phyloP scores from a whole-genome alignment of 1,140 invertebrate genomes.

The Drosophila paulistorum region DNA sequence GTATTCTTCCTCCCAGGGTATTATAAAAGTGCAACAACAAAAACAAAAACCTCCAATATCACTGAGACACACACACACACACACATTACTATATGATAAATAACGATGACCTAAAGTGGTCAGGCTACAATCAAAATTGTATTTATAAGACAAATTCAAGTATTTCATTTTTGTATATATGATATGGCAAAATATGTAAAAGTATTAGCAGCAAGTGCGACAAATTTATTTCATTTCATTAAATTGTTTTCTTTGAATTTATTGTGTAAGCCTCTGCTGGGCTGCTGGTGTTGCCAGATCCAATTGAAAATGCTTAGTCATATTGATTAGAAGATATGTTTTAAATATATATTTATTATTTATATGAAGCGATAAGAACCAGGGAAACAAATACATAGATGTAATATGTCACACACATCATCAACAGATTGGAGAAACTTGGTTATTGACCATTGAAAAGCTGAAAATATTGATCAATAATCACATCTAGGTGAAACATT shows the following conservation, averaged over 20 bases:
- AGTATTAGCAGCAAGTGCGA: slow-evolving; percentile 35
- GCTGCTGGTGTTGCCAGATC: neutral
- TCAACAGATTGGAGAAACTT: neutral
- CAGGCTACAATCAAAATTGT: slow-evolving; percentile 30
- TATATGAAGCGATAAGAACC: neutral
- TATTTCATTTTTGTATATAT: slow-evolving; percentile 18
- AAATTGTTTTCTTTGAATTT: too few species aligned
- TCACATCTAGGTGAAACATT: neutral
- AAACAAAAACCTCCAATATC: slow-evolving; percentile 60
- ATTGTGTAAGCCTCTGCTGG: too few species aligned
- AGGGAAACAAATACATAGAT: neutral
- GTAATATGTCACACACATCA: slow-evolving; percentile 1
- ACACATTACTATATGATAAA: slow-evolving; percentile 60
- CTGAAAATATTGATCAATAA: neutral
- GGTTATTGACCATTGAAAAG: neutral
- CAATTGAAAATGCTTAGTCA: neutral
- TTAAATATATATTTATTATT: neutral
- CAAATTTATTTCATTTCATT: neutral
- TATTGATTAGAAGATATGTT: neutral
- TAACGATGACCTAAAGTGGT: slow-evolving; percentile 61
- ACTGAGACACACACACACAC: slow-evolving; percentile 28
- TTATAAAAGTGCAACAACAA: slow-evolving; percentile 76
- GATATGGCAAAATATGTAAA: slow-evolving; percentile 30
- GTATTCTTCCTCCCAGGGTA: slow-evolving; percentile 32
- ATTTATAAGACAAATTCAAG: slow-evolving; percentile 46